Evolutionary conservation across 64 coral and sea anemone species (phyloP).

Genomic region (Hydrozoanthus tunicans): DNA sequence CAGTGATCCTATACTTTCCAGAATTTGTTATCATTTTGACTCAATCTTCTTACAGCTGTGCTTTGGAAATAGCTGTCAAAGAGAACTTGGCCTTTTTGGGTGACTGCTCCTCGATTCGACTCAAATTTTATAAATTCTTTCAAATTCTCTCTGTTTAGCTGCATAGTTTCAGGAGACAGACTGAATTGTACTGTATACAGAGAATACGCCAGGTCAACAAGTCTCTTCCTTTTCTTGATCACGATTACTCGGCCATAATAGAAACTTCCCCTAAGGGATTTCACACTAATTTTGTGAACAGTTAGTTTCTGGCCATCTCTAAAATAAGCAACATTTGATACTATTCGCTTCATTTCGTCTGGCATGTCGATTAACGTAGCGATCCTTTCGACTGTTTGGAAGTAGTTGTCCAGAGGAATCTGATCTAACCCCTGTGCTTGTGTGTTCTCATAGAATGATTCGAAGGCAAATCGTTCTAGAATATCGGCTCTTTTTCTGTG

Average conservation of each 20-base stretch:
- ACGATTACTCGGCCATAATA: not conserved
- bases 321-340: not conserved
- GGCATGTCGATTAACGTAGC: not conserved
- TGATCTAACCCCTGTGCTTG: not conserved
- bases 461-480: not conserved
- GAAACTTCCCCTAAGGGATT: not conserved
- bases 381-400: not conserved
- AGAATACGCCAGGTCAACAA: constrained; percentile 7
- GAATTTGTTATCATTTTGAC: too few relatives aligned
- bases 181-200: not conserved
- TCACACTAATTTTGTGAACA: not conserved
- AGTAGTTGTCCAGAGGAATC: not conserved
- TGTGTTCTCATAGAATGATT: not conserved
- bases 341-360: not conserved
- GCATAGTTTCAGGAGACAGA: constrained; percentile 6
- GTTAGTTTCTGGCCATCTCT: not conserved
- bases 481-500: not conserved
- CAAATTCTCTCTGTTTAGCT: not conserved
- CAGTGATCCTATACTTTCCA: too few relatives aligned
- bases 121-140: not conserved
- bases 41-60: not conserved
- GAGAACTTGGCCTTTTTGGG: not conserved
- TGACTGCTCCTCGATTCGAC: not conserved
- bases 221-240: constrained; percentile 14
- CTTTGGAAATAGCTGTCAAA: not conserved